These are phyloP conservation scores for Himalopsyche anomala DNA, from an alignment of 2,888 invertebrate genomes.

Conservation along the genomic window DNA sequence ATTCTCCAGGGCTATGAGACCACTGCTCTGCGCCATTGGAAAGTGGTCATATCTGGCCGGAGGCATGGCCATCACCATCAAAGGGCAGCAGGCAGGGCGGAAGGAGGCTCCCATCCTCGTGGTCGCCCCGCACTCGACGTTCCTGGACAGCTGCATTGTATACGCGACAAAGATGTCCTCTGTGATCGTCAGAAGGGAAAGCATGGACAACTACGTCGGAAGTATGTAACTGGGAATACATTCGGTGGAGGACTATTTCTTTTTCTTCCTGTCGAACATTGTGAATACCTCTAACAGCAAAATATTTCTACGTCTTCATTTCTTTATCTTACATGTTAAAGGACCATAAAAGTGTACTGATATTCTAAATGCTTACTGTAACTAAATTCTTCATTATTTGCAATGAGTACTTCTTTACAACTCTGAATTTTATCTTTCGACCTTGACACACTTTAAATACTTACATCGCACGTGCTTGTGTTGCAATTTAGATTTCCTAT, in stretches of 20 bases:
- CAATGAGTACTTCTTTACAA: no score
- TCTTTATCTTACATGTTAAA: no score
- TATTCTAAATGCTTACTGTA: no score
- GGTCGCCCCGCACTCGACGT: constrained; percentile 92
- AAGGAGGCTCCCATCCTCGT: constrained; percentile 91
- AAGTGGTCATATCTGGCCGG: constrained; percentile 85
- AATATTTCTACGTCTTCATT: neutral
- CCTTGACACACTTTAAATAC: neutral
- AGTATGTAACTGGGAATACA: constrained; percentile 80
- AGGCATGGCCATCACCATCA: constrained; percentile 86
- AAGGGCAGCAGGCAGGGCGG: constrained; percentile 85
- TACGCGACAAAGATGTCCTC: constrained; percentile 89
- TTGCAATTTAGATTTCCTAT: no score
- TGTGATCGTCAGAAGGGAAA: constrained; percentile 89
- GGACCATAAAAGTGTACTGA: no score
- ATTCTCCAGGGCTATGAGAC: constrained; percentile 77
- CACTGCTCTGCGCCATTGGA: constrained; percentile 84
- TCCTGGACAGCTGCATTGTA: constrained; percentile 91
- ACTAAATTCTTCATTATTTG: no score
- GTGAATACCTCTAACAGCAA: neutral
- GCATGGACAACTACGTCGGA: constrained; percentile 90
- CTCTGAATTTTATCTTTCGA: no score
- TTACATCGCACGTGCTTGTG: neutral
- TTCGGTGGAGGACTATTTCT: constrained; percentile 22
- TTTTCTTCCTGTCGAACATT: neutral